These are phyloP conservation scores for Benitochromis conjunctus DNA, from an alignment of 2,113 vertebrate genomes.

Conservation along the genomic window DNA sequence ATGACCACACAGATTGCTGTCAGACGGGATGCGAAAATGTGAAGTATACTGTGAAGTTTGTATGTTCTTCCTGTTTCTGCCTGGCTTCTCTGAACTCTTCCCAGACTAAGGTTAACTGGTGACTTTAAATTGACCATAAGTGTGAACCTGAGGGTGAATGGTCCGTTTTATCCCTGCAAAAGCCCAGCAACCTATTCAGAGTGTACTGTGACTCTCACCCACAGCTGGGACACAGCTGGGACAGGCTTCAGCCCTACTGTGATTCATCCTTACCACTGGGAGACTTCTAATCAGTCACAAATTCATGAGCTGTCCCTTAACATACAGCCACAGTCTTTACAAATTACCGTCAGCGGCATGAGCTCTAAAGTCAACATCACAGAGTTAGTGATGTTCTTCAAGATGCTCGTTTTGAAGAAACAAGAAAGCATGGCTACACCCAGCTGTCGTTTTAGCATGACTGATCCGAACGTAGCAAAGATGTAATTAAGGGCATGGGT, in stretches of 20 bases:
- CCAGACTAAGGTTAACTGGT: not conserved
- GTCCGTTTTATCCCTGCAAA: not conserved
- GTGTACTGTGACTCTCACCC: not conserved
- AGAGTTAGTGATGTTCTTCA: not conserved
- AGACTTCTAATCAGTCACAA: not conserved
- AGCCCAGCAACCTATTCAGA: not conserved
- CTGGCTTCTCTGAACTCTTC: accelerated
- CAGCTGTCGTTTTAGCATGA: not conserved
- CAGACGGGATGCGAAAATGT: not conserved
- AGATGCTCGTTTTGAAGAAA: not conserved
- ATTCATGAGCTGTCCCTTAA: not conserved
- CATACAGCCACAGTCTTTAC: not conserved
- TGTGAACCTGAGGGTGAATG: not conserved
- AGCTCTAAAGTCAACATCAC: not conserved
- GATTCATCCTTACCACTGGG: not conserved
- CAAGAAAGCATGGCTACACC: not conserved
- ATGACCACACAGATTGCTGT: not conserved
- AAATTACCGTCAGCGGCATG: not conserved
- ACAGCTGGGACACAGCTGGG: not conserved
- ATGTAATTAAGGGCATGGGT: not conserved
- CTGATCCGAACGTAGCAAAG: not conserved
- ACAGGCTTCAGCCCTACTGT: not conserved
- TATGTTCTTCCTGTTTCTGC: not conserved
- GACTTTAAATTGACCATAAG: not conserved
- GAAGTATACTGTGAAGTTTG: not conserved